Base-by-base conservation (phyloP, 2,888 invertebrate genomes). In the Mayetiola destructor region DNA sequence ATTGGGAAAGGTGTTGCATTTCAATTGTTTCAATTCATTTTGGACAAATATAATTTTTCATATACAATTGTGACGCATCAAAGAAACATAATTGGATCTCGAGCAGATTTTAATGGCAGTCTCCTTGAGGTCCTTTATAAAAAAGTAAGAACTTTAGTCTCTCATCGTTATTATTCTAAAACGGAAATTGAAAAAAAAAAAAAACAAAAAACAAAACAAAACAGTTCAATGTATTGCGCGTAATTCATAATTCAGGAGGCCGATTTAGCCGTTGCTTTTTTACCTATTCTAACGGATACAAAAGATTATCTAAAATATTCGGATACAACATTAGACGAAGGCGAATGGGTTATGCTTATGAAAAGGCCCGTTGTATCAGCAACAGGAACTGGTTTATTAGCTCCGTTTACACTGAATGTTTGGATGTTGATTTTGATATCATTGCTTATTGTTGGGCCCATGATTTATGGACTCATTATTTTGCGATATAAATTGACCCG, bases 301-400 rank as follows among this genome's bases (percentile, higher is more conserved):
- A 71, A 75, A 23, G 67, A 73, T n/a, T 68, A 72, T 59, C 73
- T 82, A 4, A 71, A 73, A 8, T 89, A 82, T 69, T 72, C 72
- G 2, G 65, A 82, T 0, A 75, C 75, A 4, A 75, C 78, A 35
- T 68, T 90, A 60, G 87, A 88, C 61, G 84, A 85, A 62, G 84
- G 84, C 0, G 78, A 82, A 63, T 84, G 88, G 81, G 81, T 84
- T 56, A 85, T 88, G 70, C 76, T 91, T 68, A 80, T 90, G 79
- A 82, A 79, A 67, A 76, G 91, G 57, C 90, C 90, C 0, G 77
- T 77, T 35, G 88, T 85, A 66, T 89, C 90, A 0, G 88, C 89
- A 0, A 81, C 82, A 2, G 89, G 89, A 0, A 85, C 88, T 0
- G 90, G 90, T 1, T 73, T 91, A 5, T 69, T 88, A 58, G 89